Conservation (phyloP, 2,113 vertebrate species). For the Tyto alba region DNA sequence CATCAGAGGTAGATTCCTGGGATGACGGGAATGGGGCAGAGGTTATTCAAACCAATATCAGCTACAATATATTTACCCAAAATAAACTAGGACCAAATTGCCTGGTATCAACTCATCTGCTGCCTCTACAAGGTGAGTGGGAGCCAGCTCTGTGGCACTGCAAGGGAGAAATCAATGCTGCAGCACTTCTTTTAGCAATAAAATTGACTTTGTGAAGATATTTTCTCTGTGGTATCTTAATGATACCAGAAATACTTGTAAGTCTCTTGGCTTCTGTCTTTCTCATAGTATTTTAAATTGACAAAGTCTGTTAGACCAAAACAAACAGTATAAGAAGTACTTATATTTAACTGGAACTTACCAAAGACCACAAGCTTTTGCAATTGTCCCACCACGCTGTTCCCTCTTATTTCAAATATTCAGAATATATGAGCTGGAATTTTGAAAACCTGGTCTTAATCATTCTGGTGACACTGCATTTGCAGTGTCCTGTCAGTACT, state of each 20-base stretch:
- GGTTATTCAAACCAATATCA: neutral
- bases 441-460: neutral
- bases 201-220: neutral
- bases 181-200: neutral
- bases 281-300: neutral
- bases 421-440: neutral
- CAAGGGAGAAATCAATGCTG: neutral
- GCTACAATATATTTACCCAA: neutral
- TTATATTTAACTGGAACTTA: neutral
- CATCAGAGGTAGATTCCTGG: neutral
- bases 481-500: slow-evolving; percentile 8
- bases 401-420: neutral
- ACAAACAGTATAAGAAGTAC: neutral
- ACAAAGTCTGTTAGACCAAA: neutral
- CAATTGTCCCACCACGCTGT: accelerated
- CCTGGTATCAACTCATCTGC: neutral
- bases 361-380: neutral
- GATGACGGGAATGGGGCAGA: neutral
- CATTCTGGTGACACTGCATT: neutral
- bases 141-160: neutral
- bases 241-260: neutral
- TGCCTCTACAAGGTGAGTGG: neutral
- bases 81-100: neutral
- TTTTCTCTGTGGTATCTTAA: neutral
- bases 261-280: neutral